Percentiles rank a stretch among this genome's conserved stretches.
Evolutionary conservation across 2,113 vertebrate genomes (phyloP).

Genomic region (Notiomystis cincta): DNA sequence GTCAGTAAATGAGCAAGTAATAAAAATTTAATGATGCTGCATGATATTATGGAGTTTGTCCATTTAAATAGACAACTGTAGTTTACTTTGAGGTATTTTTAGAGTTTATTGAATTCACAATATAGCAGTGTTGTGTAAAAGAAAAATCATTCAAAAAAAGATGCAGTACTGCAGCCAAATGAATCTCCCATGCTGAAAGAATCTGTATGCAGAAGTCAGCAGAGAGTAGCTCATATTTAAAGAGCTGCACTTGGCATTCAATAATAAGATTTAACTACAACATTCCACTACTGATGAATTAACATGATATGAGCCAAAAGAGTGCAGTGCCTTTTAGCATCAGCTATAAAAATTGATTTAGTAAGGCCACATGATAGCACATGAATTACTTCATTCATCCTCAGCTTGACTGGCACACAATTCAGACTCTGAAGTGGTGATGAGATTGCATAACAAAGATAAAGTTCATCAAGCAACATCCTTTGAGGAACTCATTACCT

Average conservation of each 20-base stretch:
- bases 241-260: background rate
- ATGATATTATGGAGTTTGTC: background rate
- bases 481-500: background rate
- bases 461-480: background rate
- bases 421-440: background rate
- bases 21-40: background rate
- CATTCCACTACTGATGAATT: background rate
- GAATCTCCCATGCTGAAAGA: background rate
- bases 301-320: background rate
- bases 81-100: slow-evolving; percentile 25
- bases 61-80: background rate
- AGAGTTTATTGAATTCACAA: background rate
- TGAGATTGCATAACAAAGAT: background rate
- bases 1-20: background rate
- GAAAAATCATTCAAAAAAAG: background rate
- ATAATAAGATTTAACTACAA: background rate
- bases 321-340: background rate
- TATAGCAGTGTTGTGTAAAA: background rate
- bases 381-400: background rate
- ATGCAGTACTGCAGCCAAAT: slow-evolving; percentile 4
- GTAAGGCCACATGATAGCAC: background rate
- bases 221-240: background rate
- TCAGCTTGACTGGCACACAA: background rate
- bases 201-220: background rate
- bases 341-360: slow-evolving; percentile 19